Evolutionary conservation across 2,888 invertebrate species (phyloP).

Genomic region (Norana najaformis): DNA sequence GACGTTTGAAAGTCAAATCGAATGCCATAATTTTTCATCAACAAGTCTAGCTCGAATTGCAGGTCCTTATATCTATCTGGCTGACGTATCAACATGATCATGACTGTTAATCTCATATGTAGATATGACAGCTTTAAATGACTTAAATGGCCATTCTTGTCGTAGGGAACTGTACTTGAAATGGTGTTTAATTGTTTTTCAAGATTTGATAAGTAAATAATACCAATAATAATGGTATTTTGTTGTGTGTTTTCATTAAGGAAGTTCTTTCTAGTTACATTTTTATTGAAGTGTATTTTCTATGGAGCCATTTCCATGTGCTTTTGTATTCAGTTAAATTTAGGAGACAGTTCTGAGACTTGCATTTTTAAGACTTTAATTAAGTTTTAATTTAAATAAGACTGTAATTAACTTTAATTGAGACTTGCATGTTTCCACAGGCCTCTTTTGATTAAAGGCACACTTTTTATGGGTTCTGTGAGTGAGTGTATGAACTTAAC

Average conservation of each 20-base stretch:
- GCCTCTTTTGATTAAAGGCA: too few species aligned
- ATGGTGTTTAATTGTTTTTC: neutral
- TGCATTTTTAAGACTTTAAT: neutral
- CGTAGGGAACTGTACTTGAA: too few species aligned
- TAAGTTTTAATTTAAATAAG: too few species aligned
- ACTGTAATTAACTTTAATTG: too few species aligned
- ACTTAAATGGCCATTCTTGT: neutral
- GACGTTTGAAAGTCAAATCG: slow-evolving; percentile 5
- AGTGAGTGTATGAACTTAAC: neutral
- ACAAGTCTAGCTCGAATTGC: slow-evolving; percentile 13
- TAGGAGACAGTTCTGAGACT: neutral
- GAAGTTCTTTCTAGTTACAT: neutral
- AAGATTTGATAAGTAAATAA: neutral
- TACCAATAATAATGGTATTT: neutral
- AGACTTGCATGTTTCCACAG: too few species aligned
- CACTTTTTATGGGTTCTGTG: too few species aligned
- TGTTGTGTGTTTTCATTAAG: neutral
- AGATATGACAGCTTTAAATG: too few species aligned
- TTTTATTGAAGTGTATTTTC: neutral
- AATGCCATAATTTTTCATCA: slow-evolving; percentile 1
- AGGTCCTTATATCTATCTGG: neutral
- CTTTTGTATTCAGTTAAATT: neutral
- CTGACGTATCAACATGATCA: slow-evolving; percentile 13
- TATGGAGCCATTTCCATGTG: neutral
- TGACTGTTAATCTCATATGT: neutral